A percentile compares a stretch with the other conserved stretches of the same genome.
Evolutionary conservation across 2,797 vertebrate genomes (phyloP).

Genomic region (Molossus molossus): DNA sequence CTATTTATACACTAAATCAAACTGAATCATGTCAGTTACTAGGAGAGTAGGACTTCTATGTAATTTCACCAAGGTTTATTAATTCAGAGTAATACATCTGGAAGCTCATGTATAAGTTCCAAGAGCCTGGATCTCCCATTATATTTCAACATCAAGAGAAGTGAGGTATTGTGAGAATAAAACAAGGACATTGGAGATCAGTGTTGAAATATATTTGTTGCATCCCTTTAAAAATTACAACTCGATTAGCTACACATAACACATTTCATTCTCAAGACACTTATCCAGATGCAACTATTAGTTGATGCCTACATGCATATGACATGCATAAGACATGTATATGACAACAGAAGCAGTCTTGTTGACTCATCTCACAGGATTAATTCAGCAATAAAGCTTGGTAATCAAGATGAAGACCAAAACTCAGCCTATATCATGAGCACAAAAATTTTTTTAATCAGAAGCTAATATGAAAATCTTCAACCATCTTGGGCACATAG

Average conservation of each 20-base stretch:
- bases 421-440: not conserved
- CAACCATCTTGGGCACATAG: not conserved
- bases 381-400: not conserved
- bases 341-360: not conserved
- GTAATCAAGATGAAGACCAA: not conserved
- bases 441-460: conserved; percentile 49
- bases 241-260: not conserved
- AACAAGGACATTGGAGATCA: not conserved
- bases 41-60: not conserved
- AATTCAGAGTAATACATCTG: not conserved
- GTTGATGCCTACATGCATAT: not conserved
- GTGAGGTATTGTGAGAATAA: not conserved
- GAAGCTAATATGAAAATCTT: not conserved
- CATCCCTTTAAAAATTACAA: not conserved
- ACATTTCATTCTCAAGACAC: not conserved
- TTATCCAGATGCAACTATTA: not conserved
- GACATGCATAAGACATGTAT: not conserved
- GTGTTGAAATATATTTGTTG: not conserved
- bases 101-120: not conserved
- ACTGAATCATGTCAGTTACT: not conserved
- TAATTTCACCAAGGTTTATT: not conserved
- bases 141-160: not conserved
- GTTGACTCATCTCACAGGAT: not conserved
- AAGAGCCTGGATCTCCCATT: not conserved
- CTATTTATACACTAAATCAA: not conserved